These are phyloP conservation scores for Dryococelus australis DNA, from an alignment of 2,888 invertebrate genomes.

Conservation along the genomic window DNA sequence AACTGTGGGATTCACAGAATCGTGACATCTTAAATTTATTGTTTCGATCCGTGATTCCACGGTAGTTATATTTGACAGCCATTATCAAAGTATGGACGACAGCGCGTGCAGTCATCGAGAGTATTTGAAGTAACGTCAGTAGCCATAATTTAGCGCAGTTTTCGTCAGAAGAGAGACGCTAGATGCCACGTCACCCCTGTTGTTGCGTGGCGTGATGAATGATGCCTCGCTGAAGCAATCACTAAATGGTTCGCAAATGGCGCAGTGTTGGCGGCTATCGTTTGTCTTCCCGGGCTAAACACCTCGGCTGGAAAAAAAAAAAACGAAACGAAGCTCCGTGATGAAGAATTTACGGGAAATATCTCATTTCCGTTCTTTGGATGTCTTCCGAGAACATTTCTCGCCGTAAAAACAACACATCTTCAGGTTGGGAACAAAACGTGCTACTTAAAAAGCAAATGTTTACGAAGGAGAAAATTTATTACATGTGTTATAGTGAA, in stretches of 20 bases:
- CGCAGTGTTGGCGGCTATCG: neutral
- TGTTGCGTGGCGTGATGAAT: neutral
- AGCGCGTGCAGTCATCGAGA: too few species aligned
- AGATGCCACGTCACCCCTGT: neutral
- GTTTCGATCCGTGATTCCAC: too few species aligned
- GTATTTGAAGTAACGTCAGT: too few species aligned
- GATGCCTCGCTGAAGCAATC: slow-evolving; percentile 5
- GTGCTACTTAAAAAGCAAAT: too few species aligned
- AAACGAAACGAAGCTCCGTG: neutral
- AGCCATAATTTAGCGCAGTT: neutral
- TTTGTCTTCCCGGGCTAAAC: neutral
- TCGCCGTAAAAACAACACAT: too few species aligned
- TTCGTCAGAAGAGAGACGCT: neutral
- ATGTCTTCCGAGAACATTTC: neutral
- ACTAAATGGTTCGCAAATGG: neutral
- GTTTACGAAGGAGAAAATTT: too few species aligned
- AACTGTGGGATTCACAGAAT: too few species aligned
- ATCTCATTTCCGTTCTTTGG: neutral
- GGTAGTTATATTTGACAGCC: too few species aligned
- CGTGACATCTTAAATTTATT: too few species aligned
- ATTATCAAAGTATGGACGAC: too few species aligned
- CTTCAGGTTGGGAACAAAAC: too few species aligned
- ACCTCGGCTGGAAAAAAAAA: neutral
- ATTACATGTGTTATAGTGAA: too few species aligned
- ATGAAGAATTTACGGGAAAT: neutral